Percentiles rank a stretch among this genome's conserved stretches.
These are phyloP conservation scores for Anthoscopus minutus DNA, from an alignment of 2,113 vertebrate genomes.

Conservation along the genomic window DNA sequence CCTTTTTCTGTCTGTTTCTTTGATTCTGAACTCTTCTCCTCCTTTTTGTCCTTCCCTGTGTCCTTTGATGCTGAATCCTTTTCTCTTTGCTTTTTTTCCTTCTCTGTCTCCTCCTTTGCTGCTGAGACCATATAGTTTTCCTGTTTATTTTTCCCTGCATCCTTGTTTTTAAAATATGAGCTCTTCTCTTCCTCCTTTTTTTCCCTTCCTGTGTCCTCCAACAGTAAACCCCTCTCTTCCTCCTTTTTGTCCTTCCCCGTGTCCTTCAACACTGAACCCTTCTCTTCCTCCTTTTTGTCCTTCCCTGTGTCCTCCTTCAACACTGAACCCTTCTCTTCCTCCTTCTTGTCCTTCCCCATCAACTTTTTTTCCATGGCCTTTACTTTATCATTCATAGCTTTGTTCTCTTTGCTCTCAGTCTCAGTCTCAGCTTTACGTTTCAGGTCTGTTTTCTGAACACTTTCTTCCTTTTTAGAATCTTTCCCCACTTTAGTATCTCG, in stretches of 20 bases:
- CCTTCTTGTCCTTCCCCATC: conserved; percentile 55
- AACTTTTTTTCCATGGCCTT: conserved; percentile 71
- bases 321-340: neutral
- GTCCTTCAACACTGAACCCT: neutral
- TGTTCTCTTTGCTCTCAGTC: conserved; percentile 58
- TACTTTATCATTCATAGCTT: conserved; percentile 52
- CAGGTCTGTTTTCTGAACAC: conserved; percentile 18
- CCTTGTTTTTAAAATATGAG: no score
- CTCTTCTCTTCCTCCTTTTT: conserved; percentile 46
- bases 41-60: neutral
- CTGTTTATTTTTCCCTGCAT: no score
- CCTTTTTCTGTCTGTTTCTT: conserved; percentile 29
- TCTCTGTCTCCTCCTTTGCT: neutral
- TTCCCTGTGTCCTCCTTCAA: neutral
- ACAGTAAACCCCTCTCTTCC: no score
- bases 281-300: neutral
- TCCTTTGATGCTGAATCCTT: neutral
- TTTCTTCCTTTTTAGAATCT: conserved; percentile 56
- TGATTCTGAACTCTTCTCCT: neutral
- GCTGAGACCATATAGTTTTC: no score
- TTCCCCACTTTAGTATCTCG: conserved; percentile 44
- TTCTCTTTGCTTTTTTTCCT: conserved; percentile 38
- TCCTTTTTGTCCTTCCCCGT: conserved; percentile 15
- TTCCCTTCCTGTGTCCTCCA: neutral
- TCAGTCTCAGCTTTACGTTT: conserved; percentile 55